Percentiles rank a stretch among this genome's conserved stretches.
Evolutionary conservation across 1,140 invertebrate species (phyloP).

Genomic region (Pseudomyrmex cubaensis): DNA sequence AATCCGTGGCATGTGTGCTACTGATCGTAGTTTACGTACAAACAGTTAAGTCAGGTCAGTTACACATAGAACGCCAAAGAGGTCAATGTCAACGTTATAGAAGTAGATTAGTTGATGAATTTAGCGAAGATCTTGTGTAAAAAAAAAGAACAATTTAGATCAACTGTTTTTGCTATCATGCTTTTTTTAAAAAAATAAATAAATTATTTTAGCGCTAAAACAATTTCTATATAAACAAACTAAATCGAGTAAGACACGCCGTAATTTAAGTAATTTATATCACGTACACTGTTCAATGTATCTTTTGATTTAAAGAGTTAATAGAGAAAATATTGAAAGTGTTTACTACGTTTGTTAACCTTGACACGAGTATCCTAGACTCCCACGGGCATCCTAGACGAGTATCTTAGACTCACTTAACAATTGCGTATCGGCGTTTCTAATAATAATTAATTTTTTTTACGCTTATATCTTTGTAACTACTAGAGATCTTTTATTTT

Average conservation of each 20-base stretch:
- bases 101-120: background rate
- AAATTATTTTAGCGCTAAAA: too few relatives aligned
- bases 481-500: too few relatives aligned
- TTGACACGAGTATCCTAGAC: too few relatives aligned
- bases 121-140: background rate
- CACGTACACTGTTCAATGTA: background rate
- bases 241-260: background rate
- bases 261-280: background rate
- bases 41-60: constrained; percentile 25
- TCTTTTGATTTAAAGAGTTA: background rate
- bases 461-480: too few relatives aligned
- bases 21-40: background rate
- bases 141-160: background rate
- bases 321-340: too few relatives aligned
- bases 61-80: background rate
- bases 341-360: background rate
- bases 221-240: background rate
- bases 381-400: too few relatives aligned
- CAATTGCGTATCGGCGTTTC: too few relatives aligned
- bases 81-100: background rate
- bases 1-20: background rate
- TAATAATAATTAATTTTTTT: too few relatives aligned
- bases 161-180: background rate
- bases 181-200: background rate
- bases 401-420: too few relatives aligned